A percentile compares a stretch with the other conserved stretches of the same genome.
These are phyloP conservation scores for Istiophorus platypterus DNA, from an alignment of 2,113 vertebrate species.

Conservation along the genomic window DNA sequence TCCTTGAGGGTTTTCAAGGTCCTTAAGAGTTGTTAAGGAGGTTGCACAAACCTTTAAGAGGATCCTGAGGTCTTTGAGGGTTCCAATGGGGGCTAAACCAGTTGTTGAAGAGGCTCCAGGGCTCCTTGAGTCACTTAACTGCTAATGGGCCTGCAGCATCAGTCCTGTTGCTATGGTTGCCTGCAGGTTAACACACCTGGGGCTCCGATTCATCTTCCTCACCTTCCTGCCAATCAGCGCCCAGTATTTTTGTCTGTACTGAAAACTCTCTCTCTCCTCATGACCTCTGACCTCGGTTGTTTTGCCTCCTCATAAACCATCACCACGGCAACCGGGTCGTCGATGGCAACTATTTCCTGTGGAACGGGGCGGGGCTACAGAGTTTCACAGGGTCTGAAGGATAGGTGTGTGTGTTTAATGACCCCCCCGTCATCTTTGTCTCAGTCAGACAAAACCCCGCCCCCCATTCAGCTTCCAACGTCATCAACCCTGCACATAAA, in stretches of 20 bases:
- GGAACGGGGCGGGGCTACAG: constrained; percentile 44
- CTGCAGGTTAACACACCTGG: constrained; percentile 9
- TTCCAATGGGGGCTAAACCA: no score
- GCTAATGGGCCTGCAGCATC: neutral
- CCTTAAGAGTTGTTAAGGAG: neutral
- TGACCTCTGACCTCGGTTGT: constrained; percentile 57
- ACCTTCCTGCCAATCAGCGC: constrained; percentile 11
- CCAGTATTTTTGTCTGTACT: neutral
- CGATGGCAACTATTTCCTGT: constrained; percentile 65
- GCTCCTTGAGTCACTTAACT: no score
- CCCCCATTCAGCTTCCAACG: constrained; percentile 67
- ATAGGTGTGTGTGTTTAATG: constrained; percentile 58
- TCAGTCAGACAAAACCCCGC: constrained; percentile 41
- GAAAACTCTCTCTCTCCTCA: neutral
- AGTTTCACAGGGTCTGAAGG: constrained; percentile 39
- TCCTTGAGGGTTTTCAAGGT: neutral
- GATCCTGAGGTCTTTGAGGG: rapidly evolving
- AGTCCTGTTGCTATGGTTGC: neutral
- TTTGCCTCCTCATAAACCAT: constrained; percentile 56
- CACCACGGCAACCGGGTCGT: constrained; percentile 43
- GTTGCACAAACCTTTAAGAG: neutral
- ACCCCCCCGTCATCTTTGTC: constrained; percentile 66
- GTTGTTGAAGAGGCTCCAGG: neutral
- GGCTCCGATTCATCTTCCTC: neutral
- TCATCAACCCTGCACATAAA: constrained; percentile 55